phyloP scores from a whole-genome alignment of 2,797 vertebrate genomes.

The Phylloscopus collybita region DNA sequence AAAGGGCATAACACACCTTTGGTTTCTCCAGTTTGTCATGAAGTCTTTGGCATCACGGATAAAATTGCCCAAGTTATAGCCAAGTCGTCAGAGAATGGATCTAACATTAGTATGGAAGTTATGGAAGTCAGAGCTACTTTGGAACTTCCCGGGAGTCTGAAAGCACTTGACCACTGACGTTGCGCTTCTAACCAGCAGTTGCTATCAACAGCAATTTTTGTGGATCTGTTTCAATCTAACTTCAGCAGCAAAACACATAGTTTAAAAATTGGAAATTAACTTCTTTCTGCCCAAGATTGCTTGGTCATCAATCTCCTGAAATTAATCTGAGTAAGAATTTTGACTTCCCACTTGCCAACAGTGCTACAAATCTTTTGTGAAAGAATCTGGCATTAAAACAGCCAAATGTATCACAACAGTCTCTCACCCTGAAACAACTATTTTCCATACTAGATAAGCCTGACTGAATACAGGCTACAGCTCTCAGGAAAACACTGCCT shows the following conservation, averaged over 20 bases:
- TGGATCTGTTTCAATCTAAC: slow-evolving; percentile 57
- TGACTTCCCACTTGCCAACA: slow-evolving; percentile 39
- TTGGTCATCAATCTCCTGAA: slow-evolving; percentile 55
- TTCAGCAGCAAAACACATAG: slow-evolving; percentile 33
- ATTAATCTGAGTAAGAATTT: slow-evolving; percentile 61
- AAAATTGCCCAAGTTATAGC: slow-evolving; percentile 29
- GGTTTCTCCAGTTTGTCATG: slow-evolving; percentile 1
- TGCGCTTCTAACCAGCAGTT: slow-evolving; percentile 43
- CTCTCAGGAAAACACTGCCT: background rate
- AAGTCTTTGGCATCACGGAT: slow-evolving; percentile 27
- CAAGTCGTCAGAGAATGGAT: slow-evolving; percentile 12
- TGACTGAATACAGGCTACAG: background rate
- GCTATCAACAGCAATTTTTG: slow-evolving; percentile 50
- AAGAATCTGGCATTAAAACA: slow-evolving; percentile 32
- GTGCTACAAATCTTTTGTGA: slow-evolving; percentile 44
- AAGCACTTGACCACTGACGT: slow-evolving; percentile 58
- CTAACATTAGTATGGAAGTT: background rate
- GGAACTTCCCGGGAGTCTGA: slow-evolving; percentile 51
- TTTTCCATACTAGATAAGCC: background rate
- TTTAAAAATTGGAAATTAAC: slow-evolving; percentile 63
- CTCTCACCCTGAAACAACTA: background rate
- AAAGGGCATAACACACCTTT: slow-evolving; percentile 8
- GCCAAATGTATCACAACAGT: slow-evolving; percentile 21
- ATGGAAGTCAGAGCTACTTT: slow-evolving; percentile 26
- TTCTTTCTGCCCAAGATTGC: slow-evolving; percentile 37